Percentiles rank a stretch among this genome's conserved stretches.
Conservation (phyloP, 2,888 invertebrate genomes). For the Drosophila tripunctata region DNA sequence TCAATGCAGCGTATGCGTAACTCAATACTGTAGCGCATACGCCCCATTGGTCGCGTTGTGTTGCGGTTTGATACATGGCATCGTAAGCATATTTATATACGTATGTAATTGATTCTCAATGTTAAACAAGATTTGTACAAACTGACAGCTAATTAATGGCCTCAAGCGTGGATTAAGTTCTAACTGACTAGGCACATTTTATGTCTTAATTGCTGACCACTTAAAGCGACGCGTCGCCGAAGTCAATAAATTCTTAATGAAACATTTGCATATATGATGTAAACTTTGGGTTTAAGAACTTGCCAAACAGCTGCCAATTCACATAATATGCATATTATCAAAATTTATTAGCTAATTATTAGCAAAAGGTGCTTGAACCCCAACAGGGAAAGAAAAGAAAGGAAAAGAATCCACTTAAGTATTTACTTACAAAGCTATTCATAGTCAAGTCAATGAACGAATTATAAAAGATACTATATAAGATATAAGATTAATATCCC, state of each 20-base stretch:
- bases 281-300: conserved; percentile 37
- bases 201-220: conserved; percentile 13
- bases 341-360: conserved; percentile 13
- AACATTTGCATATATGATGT: conserved; percentile 47
- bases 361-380: conserved; percentile 53
- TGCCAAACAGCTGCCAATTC: conserved; percentile 21
- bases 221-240: not conserved
- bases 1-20: conserved; percentile 48
- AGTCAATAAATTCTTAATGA: conserved; percentile 22
- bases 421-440: not conserved
- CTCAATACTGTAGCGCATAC: conserved; percentile 38
- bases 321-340: conserved; percentile 24
- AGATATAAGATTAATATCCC: conserved; percentile 10
- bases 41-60: conserved; percentile 35
- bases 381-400: conserved; percentile 7
- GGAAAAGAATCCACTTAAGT: not conserved
- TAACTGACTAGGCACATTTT: conserved; percentile 13
- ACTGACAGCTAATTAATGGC: conserved; percentile 34
- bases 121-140: conserved; percentile 25
- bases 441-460: conserved; percentile 11
- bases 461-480: conserved; percentile 45
- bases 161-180: conserved; percentile 8
- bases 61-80: conserved; percentile 12
- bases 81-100: not conserved
- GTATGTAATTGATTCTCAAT: conserved; percentile 26